A percentile compares a stretch with the other conserved stretches of the same genome.
Evolutionary conservation across 2,888 invertebrate genomes (phyloP).

Genomic region (Mystacides longicornis): DNA sequence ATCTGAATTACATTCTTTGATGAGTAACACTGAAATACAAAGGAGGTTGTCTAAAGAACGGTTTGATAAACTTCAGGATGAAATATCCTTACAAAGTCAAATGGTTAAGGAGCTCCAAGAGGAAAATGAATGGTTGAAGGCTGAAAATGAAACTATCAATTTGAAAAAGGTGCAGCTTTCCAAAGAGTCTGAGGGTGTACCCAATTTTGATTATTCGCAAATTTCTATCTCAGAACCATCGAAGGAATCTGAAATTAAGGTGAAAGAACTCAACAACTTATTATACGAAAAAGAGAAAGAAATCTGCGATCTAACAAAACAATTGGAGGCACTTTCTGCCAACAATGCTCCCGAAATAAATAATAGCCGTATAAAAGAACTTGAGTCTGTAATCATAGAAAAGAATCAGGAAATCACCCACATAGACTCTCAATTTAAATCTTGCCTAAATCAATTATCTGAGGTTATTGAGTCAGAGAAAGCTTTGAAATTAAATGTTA

Average conservation of each 20-base stretch:
- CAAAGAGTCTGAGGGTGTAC: constrained; percentile 32
- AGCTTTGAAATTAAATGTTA: constrained; percentile 7
- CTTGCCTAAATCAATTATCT: constrained; percentile 17
- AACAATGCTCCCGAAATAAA: neutral
- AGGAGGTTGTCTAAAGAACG: constrained; percentile 43
- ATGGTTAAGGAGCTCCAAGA: constrained; percentile 31
- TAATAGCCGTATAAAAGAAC: constrained; percentile 8
- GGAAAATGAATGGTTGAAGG: constrained; percentile 34
- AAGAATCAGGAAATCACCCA: constrained; percentile 16
- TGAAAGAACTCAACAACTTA: constrained; percentile 48
- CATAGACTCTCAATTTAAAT: constrained; percentile 17
- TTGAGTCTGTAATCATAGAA: constrained; percentile 25
- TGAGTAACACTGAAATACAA: constrained; percentile 45
- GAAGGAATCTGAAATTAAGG: constrained; percentile 40
- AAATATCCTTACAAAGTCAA: constrained; percentile 34
- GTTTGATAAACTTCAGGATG: constrained; percentile 43
- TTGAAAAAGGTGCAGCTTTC: constrained; percentile 30
- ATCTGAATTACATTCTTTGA: constrained; percentile 41
- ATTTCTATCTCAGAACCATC: neutral
- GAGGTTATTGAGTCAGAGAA: constrained; percentile 19
- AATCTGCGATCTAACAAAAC: constrained; percentile 36
- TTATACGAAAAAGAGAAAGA: constrained; percentile 46
- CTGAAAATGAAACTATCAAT: constrained; percentile 35
- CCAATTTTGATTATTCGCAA: constrained; percentile 27
- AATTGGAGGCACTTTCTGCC: constrained; percentile 31